These are phyloP conservation scores for Pocillopora verrucosa DNA, from an alignment of 64 coral and sea anemone genomes.

Conservation along the genomic window DNA sequence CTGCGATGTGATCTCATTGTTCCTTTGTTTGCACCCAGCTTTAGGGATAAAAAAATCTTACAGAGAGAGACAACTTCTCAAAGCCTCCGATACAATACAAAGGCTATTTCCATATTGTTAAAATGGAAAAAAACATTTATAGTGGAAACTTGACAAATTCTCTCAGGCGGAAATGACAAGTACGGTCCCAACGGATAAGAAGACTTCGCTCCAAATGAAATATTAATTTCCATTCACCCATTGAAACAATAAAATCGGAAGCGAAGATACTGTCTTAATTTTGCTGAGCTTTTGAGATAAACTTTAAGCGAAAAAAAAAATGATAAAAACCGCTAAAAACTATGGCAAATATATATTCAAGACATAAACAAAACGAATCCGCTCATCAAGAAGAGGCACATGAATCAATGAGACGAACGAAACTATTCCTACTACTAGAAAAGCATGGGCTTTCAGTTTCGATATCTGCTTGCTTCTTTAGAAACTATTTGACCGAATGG, in stretches of 20 bases:
- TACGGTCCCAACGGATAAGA: background rate
- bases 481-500: background rate
- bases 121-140: background rate
- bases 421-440: background rate
- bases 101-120: constrained; percentile 1
- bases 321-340: background rate
- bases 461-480: background rate
- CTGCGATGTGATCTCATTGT: constrained; percentile 32
- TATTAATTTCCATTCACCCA: constrained; percentile 38
- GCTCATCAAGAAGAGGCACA: background rate
- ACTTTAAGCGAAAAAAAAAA: background rate
- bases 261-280: background rate
- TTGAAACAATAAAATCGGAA: constrained; percentile 28
- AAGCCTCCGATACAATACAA: constrained; percentile 19
- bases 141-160: constrained; percentile 21
- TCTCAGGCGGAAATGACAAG: background rate
- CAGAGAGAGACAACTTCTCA: background rate
- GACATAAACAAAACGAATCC: background rate
- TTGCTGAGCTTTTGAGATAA: background rate
- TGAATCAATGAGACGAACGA: background rate
- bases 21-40: constrained; percentile 44
- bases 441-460: background rate
- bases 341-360: background rate
- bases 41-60: constrained; percentile 37
- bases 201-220: constrained; percentile 6